Evolutionary conservation across 2,797 vertebrate genomes (phyloP), one percentile per base, ranked within the genome.

Genomic region (Potorous gilbertii): DNA sequence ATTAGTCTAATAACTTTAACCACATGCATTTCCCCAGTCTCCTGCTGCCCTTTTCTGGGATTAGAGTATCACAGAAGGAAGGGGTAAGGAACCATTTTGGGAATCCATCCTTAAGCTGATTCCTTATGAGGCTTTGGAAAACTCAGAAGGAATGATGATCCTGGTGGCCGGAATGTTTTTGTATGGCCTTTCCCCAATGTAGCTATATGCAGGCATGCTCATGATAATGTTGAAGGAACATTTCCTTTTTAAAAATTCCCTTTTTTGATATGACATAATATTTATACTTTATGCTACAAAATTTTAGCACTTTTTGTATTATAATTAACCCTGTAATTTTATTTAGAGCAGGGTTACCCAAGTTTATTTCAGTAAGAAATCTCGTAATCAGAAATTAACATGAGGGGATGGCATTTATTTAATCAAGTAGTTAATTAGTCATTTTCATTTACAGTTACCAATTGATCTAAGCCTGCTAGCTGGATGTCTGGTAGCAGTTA

Each of bases 1-100:
- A 59, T 94, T 55, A 95, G 62, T 92, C 93, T 52, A 96, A 59
- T 28, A 94, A 94, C 74, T 90, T 14, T 94, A 91, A 56, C 40
- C 66, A 29, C 50, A 74, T 92, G 46, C 93, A 46, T 92, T 93
- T 94, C 29, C 81, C 96, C 16, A 27, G 10, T 94, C 34, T 90
- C 46, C 90, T 96, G 94, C 14, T 92, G 94, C 40, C 59, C 29
- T 90, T 94, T 93, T 14, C 90, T 91, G 55, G 40, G 54, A 95
- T 46, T 87, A 27, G 94, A 96, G 95, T 90, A 40, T 16, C 50
- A 0, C n/a, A 31, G 52, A 52, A 91, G 8, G 55, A 62, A 31
- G 21, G 31, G 24, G 21, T 8, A 21, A 50, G 56, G 81, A 93
- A 92, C 0, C 4, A 13, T 27, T 94, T 81, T 94, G 5, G 57